Percentiles rank a stretch among this genome's conserved stretches.
Conservation (phyloP, 2,797 vertebrate species). For the Tapera naevia region DNA sequence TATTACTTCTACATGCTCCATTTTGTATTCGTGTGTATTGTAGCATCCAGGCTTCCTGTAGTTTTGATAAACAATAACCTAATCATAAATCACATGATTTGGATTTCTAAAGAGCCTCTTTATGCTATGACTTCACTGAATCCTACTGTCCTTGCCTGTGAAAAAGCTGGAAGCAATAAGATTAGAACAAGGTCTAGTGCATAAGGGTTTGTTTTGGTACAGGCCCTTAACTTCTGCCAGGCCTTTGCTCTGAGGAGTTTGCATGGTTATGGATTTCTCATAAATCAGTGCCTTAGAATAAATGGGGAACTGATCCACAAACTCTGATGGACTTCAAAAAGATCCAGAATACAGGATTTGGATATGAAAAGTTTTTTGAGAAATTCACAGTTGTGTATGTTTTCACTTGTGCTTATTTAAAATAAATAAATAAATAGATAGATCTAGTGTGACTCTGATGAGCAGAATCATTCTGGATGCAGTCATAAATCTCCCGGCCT, state of each 20-base stretch:
- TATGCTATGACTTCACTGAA: neutral
- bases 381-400: neutral
- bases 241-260: neutral
- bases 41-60: constrained; percentile 29
- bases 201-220: neutral
- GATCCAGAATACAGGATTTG: neutral
- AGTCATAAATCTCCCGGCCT: constrained; percentile 60
- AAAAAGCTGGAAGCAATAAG: neutral
- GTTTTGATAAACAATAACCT: constrained; percentile 19
- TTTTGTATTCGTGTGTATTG: neutral
- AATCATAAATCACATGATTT: neutral
- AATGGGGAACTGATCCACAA: neutral
- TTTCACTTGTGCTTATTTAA: neutral
- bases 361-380: neutral
- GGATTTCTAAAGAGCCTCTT: neutral
- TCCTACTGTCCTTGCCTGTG: neutral
- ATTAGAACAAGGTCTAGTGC: neutral
- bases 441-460: constrained; percentile 9
- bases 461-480: constrained; percentile 32
- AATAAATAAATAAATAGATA: neutral
- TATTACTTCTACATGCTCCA: neutral
- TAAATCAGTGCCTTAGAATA: neutral
- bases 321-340: neutral
- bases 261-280: neutral
- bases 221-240: neutral